Conservation (phyloP, 2,888 invertebrate genomes). For the Caenorhabditis wallacei region DNA sequence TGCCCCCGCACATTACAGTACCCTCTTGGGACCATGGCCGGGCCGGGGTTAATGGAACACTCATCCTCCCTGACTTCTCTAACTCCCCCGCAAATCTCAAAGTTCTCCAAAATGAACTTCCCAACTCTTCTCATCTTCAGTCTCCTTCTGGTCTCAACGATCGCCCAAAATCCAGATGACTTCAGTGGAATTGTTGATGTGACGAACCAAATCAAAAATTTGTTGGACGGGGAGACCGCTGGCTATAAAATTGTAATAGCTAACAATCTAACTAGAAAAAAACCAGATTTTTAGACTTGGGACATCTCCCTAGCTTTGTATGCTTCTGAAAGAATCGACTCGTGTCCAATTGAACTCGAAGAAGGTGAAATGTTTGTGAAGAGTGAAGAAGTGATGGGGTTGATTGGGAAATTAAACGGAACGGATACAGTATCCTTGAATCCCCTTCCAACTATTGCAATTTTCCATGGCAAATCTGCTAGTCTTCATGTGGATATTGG, state of each 20-base stretch:
- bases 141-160: slow-evolving; percentile 7
- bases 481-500: slow-evolving; percentile 25
- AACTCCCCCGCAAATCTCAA: background rate
- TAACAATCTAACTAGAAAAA: background rate
- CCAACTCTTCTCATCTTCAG: slow-evolving; percentile 14
- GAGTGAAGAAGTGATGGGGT: background rate
- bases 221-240: slow-evolving; percentile 2
- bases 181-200: background rate
- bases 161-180: background rate
- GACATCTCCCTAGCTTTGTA: slow-evolving; percentile 1
- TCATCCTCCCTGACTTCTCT: background rate
- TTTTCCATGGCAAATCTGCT: background rate
- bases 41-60: slow-evolving; percentile 21
- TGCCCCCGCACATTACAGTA: background rate
- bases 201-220: background rate
- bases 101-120: slow-evolving; percentile 20
- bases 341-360: background rate
- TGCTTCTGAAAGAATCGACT: slow-evolving; percentile 3
- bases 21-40: background rate
- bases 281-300: slow-evolving; percentile 4
- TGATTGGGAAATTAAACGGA: background rate
- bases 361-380: background rate
- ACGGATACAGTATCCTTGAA: slow-evolving; percentile 3
- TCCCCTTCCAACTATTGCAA: slow-evolving; percentile 14
- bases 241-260: background rate